These are phyloP conservation scores for Hemaris fuciformis DNA, from an alignment of 2,888 invertebrate genomes.

Conservation along the genomic window DNA sequence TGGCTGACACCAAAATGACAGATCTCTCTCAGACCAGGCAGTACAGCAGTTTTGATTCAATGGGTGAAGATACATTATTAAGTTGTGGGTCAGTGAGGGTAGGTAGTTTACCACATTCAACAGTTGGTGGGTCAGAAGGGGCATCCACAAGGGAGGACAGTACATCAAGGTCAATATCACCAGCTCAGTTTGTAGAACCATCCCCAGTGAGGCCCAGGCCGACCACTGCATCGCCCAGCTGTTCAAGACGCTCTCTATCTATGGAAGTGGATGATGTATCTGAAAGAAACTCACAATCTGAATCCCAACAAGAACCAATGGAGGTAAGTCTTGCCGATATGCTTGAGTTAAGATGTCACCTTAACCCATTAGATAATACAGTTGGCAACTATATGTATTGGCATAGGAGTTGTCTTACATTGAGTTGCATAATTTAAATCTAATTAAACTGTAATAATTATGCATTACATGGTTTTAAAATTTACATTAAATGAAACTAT, in stretches of 20 bases:
- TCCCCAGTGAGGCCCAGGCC: slow-evolving; percentile 64
- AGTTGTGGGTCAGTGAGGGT: slow-evolving; percentile 74
- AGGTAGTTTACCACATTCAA: slow-evolving; percentile 61
- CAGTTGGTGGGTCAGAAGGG: slow-evolving; percentile 61
- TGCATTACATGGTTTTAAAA: not conserved
- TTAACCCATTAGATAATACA: slow-evolving; percentile 2
- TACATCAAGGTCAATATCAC: slow-evolving; percentile 71
- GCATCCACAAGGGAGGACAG: slow-evolving; percentile 67
- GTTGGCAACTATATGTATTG: slow-evolving; percentile 1
- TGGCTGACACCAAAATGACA: slow-evolving; percentile 79
- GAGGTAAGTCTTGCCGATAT: slow-evolving; percentile 50
- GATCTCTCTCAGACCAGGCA: slow-evolving; percentile 75
- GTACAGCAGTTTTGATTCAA: slow-evolving; percentile 76
- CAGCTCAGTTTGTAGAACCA: slow-evolving; percentile 74
- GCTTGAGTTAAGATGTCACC: slow-evolving; percentile 5
- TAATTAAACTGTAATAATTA: not conserved
- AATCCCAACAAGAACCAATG: slow-evolving; percentile 70
- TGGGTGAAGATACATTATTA: slow-evolving; percentile 71
- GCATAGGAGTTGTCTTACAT: not conserved
- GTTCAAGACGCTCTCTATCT: slow-evolving; percentile 70
- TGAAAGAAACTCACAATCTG: slow-evolving; percentile 70
- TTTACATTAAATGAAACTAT: no score
- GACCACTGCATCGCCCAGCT: slow-evolving; percentile 70
- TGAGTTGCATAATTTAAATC: slow-evolving; percentile 5
- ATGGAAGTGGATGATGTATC: slow-evolving; percentile 77